Evolutionary conservation across 2,888 invertebrate genomes (phyloP).

Genomic region (Drosophila kuntzei): DNA sequence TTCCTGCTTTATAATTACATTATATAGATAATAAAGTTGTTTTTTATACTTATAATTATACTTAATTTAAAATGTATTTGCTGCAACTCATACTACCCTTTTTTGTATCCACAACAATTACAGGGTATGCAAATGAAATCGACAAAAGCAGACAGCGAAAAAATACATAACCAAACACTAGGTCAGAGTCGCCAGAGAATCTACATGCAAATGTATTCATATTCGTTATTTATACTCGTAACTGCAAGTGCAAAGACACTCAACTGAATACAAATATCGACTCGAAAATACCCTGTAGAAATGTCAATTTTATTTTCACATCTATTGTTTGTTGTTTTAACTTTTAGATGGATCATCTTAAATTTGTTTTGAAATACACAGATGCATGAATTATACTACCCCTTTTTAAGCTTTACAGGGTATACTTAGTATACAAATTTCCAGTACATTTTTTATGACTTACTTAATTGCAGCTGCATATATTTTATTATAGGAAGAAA

Average conservation of each 20-base stretch:
- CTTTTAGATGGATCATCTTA: too few species aligned
- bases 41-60: too few species aligned
- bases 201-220: conserved; percentile 2
- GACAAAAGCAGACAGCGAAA: conserved; percentile 16
- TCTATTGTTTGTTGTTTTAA: background rate
- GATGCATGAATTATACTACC: too few species aligned
- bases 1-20: too few species aligned
- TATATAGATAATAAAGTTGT: too few species aligned
- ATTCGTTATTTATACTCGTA: conserved; percentile 15
- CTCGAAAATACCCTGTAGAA: conserved; percentile 17
- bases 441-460: conserved; percentile 1
- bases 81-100: background rate
- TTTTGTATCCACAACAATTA: background rate
- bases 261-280: background rate
- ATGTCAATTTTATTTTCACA: too few species aligned
- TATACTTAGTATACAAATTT: background rate
- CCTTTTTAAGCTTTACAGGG: background rate
- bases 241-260: conserved; percentile 5
- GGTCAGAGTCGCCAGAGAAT: conserved; percentile 33
- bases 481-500: background rate
- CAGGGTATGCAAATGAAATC: conserved; percentile 33
- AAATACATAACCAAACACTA: conserved; percentile 32
- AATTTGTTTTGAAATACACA: too few species aligned
- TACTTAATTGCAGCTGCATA: conserved; percentile 1
- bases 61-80: too few species aligned